phyloP scores from a whole-genome alignment of 2,888 invertebrate genomes.

The Acleris literana region DNA sequence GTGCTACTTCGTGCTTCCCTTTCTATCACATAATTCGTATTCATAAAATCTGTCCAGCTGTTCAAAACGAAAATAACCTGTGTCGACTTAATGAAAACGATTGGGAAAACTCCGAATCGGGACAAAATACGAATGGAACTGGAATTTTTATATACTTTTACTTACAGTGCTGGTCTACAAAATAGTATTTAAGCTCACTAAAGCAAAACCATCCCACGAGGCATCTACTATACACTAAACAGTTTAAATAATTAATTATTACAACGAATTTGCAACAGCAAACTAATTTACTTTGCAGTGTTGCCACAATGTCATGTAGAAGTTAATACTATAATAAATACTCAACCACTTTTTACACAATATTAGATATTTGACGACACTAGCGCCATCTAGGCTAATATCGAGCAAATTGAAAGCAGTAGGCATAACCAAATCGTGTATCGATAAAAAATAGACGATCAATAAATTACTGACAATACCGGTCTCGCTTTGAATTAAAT shows the following conservation, averaged over 20 bases:
- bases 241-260: constrained; percentile 43
- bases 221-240: constrained; percentile 46
- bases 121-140: no score
- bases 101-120: no score
- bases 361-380: background rate
- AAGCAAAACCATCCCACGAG: constrained; percentile 48
- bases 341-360: background rate
- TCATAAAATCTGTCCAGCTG: no score
- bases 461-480: no score
- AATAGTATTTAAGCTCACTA: constrained; percentile 52
- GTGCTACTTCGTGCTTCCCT: no score
- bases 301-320: constrained; percentile 48
- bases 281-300: constrained; percentile 43
- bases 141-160: no score
- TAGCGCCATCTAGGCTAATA: background rate
- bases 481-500: no score
- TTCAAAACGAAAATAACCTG: no score
- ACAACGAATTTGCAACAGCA: constrained; percentile 60
- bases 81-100: no score
- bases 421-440: background rate
- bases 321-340: constrained; percentile 1
- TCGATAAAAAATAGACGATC: no score
- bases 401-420: constrained; percentile 2
- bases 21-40: no score
- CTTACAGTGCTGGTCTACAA: constrained; percentile 42